Evolutionary conservation across 2,888 invertebrate genomes (phyloP), one percentile per base, ranked within the genome.

Genomic region (Eupelmus urozonus): DNA sequence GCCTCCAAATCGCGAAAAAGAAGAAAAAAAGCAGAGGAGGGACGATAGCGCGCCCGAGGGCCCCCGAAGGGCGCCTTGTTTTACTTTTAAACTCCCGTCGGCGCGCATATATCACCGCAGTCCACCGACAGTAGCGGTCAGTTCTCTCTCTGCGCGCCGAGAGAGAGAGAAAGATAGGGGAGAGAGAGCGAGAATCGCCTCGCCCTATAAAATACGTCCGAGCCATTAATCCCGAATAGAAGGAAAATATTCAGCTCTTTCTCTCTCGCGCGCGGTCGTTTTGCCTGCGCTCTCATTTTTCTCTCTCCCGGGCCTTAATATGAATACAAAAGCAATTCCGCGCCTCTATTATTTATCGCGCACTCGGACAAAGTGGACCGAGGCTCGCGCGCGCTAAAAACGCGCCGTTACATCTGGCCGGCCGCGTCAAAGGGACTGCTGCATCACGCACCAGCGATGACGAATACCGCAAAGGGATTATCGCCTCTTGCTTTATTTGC

Each of bases 131-230:
- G 34, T 34, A 34, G 85, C 85, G 89, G 89, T 88, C 89, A 89
- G 86, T 87, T 85, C 82, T 82, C 80, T 76, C 76, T 57, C 70
- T 73, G 59, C 63, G 84, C 81, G 83, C 82, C 83, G 84, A 84
- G 83, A 84, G 82, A 53, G 75, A 27, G 53, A 60, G 34, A 13
- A 29, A 49, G 45, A 45, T 7, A 34, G 23, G 55, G 42, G 2
- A 25, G 34, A 27, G 23, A 40, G 23, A 51, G 4, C 11, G 45
- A 34, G 63, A 20, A 63, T 80, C 81, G 72, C 69, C 65, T 79
- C 79, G 83, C 87, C 86, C 88, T 89, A 89, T 89, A 89, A 89
- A 89, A 88, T 88, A 88, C 88, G 87, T 89, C 85, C 89, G 81
- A 89, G 87, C 89, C 89, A 89, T 89, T 89, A 89, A 89, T 89